Percentiles rank a stretch among this genome's conserved stretches.
Evolutionary conservation across 2,797 vertebrate species (phyloP).

Genomic region (Myotis pilosus): DNA sequence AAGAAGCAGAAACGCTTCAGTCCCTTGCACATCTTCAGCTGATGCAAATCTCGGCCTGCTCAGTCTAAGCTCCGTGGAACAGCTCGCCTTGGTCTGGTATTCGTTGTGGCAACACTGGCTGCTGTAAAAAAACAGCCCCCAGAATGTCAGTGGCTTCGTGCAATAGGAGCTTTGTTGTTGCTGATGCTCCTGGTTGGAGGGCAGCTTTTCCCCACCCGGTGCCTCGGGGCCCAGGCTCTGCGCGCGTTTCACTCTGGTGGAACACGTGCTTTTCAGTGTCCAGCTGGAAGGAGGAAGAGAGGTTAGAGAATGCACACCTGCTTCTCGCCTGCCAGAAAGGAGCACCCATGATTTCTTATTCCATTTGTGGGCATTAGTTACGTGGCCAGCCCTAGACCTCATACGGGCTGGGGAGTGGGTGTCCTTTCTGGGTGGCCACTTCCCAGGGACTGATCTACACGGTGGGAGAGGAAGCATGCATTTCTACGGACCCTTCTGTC

Average conservation of each 20-base stretch:
- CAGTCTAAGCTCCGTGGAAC: neutral
- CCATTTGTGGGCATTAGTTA: neutral
- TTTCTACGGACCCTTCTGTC: rapidly evolving
- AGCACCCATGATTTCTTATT: neutral
- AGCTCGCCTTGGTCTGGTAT: neutral
- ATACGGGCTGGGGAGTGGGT: neutral
- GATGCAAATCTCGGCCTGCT: neutral
- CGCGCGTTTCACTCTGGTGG: neutral
- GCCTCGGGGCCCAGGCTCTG: neutral
- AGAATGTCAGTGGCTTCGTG: neutral
- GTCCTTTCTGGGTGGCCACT: neutral
- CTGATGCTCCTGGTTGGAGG: neutral
- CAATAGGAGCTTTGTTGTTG: neutral
- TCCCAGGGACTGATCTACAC: rapidly evolving
- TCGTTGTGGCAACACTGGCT: neutral
- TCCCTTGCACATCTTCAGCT: neutral
- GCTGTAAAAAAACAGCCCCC: neutral
- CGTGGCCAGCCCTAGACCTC: neutral
- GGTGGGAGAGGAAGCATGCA: rapidly evolving
- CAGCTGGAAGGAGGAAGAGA: neutral
- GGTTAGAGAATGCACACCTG: neutral
- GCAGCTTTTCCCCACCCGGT: rapidly evolving
- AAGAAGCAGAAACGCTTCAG: neutral
- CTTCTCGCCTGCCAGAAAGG: neutral
- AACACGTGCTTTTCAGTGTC: rapidly evolving